phyloP scores from a whole-genome alignment of 2,113 vertebrate genomes.

The Suricata suricatta region DNA sequence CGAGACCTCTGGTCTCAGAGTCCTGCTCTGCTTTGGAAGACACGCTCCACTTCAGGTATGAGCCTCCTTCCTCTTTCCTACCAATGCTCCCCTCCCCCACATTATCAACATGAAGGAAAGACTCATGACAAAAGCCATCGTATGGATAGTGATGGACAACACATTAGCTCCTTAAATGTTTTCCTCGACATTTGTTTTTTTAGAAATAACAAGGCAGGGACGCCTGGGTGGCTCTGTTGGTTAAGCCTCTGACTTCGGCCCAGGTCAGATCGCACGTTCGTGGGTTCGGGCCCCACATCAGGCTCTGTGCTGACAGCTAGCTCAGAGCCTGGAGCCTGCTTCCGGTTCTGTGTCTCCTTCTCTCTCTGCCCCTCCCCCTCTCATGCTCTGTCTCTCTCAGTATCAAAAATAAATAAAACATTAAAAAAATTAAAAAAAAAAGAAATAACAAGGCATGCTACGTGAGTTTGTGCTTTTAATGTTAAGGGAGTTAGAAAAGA shows the following conservation, averaged over 20 bases:
- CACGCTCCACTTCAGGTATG: background rate
- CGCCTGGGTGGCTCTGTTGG: too few species aligned
- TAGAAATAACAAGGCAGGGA: background rate
- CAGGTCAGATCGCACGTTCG: too few species aligned
- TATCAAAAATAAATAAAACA: too few species aligned
- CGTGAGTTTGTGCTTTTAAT: background rate
- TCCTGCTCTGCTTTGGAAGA: background rate
- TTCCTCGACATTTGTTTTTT: background rate
- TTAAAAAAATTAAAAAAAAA: too few species aligned
- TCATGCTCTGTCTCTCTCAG: too few species aligned
- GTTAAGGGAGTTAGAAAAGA: background rate
- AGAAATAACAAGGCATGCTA: background rate
- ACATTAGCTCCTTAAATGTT: background rate
- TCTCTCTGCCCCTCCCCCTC: too few species aligned
- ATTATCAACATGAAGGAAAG: background rate
- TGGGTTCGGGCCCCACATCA: too few species aligned
- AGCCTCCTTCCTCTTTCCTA: background rate
- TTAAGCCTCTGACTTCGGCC: too few species aligned
- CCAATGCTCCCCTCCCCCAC: background rate
- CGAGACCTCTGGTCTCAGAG: background rate
- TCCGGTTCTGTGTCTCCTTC: too few species aligned
- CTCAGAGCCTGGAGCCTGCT: too few species aligned
- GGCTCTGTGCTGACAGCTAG: too few species aligned
- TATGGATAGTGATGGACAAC: background rate
- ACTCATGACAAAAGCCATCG: background rate